Evolutionary conservation across 2,113 vertebrate genomes (phyloP).

Genomic region (Gallinago undulata): DNA sequence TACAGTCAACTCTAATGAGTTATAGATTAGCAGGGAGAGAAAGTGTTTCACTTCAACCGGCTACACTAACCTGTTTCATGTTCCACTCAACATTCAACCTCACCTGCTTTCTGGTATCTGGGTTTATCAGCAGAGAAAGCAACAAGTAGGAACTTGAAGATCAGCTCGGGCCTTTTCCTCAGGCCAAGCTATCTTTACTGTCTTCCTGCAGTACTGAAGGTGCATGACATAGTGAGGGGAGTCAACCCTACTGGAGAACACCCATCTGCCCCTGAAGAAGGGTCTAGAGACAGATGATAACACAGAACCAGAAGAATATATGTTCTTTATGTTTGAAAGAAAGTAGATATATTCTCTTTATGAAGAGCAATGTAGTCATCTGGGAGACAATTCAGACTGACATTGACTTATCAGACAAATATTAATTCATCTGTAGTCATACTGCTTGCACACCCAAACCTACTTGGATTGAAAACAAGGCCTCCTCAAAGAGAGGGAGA

Average conservation of each 20-base stretch:
- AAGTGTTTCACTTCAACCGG: not conserved
- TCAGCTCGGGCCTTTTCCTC: not conserved
- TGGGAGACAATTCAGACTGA: not conserved
- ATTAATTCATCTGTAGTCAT: not conserved
- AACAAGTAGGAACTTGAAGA: not conserved
- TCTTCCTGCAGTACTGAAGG: not conserved
- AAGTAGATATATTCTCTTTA: not conserved
- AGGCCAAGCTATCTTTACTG: not conserved
- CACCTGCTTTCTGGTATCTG: not conserved
- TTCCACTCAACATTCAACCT: not conserved
- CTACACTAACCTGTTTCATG: not conserved
- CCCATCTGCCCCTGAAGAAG: not conserved
- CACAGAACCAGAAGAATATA: not conserved
- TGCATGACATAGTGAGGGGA: not conserved
- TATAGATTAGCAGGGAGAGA: not conserved
- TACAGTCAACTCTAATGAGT: not conserved
- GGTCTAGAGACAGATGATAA: not conserved
- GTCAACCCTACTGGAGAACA: not conserved
- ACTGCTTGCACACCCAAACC: not conserved
- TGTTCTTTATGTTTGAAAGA: not conserved
- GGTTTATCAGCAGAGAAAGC: not conserved
- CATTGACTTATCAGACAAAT: not conserved
- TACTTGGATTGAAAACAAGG: not conserved
- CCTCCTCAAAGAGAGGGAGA: not conserved
- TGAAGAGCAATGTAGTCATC: not conserved